Evolutionary conservation across 2,888 invertebrate genomes (phyloP), one percentile per base, ranked within the genome.

Genomic region (Drosophila nigritarsus): DNA sequence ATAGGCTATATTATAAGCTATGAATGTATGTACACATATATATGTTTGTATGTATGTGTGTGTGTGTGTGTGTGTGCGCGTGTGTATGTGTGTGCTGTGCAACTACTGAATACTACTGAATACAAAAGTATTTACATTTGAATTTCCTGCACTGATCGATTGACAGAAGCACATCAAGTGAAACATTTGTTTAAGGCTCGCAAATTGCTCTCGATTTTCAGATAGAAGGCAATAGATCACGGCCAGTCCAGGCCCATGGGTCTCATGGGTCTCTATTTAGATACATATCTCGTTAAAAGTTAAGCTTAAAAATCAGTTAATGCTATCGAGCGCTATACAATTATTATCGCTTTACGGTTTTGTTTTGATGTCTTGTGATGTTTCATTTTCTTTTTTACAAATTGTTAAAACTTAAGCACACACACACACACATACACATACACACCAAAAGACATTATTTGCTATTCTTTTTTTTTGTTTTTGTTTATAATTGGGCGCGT

Each of bases 1-100:
- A 65, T 65, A 51, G 61, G 76, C 64, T 77, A 59, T 54, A 27
- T 54, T 54, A 38, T 54, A 61, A 54, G 56, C 59, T 74, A 64
- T 61, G 61, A 60, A 65, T 40, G 36, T 55, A 7, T 59, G 11
- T 70, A 30, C 30, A 34, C 55, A 8, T 56, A 11, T 56, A 11
- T 30, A 6, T 51, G 6, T 56, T 9, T 56, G 15, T 63, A 11
- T 55, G 8, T 30, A 3, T 63, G 2, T 64, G 0, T 36, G 8
- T 58, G 0, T 30, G 2, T 45, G 27, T 34, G 32, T 50, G 11
- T 48, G 32, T 42, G 29, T 51, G n/a, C n/a, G n/a, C n/a, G 8
- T 58, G 0, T 30, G 2, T 45, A 20, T 34, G 32, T 50, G 11
- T 48, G 32, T 42, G 29, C n/a, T n/a, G n/a, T n/a, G n/a, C n/a